Conservation (phyloP, 1,140 invertebrate genomes). For the Zaprionus inermis region DNA sequence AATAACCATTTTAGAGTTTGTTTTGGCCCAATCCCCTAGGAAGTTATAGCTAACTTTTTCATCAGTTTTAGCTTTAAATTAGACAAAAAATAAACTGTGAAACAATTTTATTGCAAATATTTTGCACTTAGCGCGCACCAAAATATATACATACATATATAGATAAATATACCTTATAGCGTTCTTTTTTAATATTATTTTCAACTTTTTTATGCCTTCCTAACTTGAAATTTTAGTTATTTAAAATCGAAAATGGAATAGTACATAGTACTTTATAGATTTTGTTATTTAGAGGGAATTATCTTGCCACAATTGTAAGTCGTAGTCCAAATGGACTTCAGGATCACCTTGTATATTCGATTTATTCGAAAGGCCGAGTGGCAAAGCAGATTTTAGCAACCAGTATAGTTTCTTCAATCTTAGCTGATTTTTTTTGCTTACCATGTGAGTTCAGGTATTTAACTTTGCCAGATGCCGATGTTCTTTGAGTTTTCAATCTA, state of each 20-base stretch:
- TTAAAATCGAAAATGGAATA: background rate
- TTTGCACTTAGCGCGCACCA: slow-evolving; percentile 77
- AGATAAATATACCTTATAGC: slow-evolving; percentile 5
- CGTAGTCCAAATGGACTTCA: too few relatives aligned
- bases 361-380: too few relatives aligned
- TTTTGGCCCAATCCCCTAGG: background rate
- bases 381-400: too few relatives aligned
- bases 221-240: background rate
- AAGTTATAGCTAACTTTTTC: background rate
- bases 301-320: too few relatives aligned
- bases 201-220: slow-evolving; percentile 64
- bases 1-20: background rate
- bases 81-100: slow-evolving; percentile 60
- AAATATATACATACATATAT: slow-evolving; percentile 26
- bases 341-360: too few relatives aligned
- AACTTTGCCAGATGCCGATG: too few relatives aligned
- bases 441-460: too few relatives aligned
- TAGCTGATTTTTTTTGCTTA: too few relatives aligned
- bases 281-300: too few relatives aligned
- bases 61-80: slow-evolving; percentile 12
- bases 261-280: too few relatives aligned
- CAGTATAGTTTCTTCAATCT: too few relatives aligned
- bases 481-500: too few relatives aligned
- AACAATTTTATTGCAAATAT: slow-evolving; percentile 79
- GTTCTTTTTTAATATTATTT: slow-evolving; percentile 28